Evolutionary conservation across 2,888 invertebrate genomes (phyloP).

Genomic region (Melolontha melolontha): DNA sequence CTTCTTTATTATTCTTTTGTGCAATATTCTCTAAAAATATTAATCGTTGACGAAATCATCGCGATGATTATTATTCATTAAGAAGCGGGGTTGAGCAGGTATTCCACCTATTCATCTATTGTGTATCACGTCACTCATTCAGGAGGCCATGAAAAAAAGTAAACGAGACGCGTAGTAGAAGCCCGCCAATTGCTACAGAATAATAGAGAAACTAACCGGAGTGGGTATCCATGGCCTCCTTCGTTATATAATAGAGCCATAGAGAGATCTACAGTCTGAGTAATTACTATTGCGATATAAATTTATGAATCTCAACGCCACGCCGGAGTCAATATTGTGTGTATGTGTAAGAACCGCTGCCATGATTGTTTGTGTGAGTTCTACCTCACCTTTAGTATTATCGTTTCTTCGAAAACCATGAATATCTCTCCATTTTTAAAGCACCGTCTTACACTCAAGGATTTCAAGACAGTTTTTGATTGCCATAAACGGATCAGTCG

Average conservation of each 20-base stretch:
- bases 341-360: too few relatives aligned
- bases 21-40: too few relatives aligned
- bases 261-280: conserved; percentile 27
- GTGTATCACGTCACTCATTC: conserved; percentile 2
- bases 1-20: too few relatives aligned
- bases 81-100: too few relatives aligned
- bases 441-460: conserved; percentile 22
- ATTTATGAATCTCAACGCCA: conserved; percentile 31
- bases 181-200: conserved; percentile 12
- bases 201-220: conserved; percentile 26
- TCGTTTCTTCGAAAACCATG: conserved; percentile 34
- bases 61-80: too few relatives aligned
- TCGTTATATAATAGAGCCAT: conserved; percentile 32
- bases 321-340: conserved; percentile 4
- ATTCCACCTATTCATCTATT: too few relatives aligned
- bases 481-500: conserved; percentile 33
- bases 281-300: conserved; percentile 38
- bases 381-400: conserved; percentile 33
- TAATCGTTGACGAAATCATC: too few relatives aligned
- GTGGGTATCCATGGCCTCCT: conserved; percentile 35
- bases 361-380: conserved; percentile 10
- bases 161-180: conserved; percentile 6
- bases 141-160: conserved; percentile 19
- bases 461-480: conserved; percentile 36
- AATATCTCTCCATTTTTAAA: conserved; percentile 25